Evolutionary conservation across 2,888 invertebrate genomes (phyloP).

Genomic region (Coelinius sp.): DNA sequence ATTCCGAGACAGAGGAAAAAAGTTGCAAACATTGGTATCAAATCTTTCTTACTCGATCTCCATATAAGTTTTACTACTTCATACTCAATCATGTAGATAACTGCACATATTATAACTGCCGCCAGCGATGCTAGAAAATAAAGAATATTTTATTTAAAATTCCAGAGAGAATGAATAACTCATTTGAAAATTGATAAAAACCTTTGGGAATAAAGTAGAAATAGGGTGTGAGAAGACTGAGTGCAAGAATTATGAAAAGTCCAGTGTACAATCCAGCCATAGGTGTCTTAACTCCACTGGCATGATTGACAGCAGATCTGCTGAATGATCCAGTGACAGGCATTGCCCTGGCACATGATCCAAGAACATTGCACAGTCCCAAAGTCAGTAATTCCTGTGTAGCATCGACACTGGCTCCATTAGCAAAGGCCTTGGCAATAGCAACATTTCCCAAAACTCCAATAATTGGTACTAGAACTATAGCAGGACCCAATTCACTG

Average conservation of each 20-base stretch:
- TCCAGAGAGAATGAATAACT: not conserved
- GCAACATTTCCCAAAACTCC: slow-evolving; percentile 95
- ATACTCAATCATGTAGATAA: slow-evolving; percentile 95
- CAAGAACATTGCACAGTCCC: slow-evolving; percentile 87
- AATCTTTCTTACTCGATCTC: slow-evolving; percentile 84
- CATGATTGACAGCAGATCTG: slow-evolving; percentile 93
- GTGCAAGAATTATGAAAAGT: slow-evolving; percentile 83
- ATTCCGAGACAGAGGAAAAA: slow-evolving; percentile 85
- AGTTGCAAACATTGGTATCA: slow-evolving; percentile 86
- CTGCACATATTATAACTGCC: slow-evolving; percentile 95
- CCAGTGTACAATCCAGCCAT: slow-evolving; percentile 90
- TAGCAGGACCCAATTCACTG: slow-evolving; percentile 86
- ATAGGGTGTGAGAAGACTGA: slow-evolving; percentile 89
- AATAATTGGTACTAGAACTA: slow-evolving; percentile 89
- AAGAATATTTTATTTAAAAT: not conserved
- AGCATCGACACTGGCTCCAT: slow-evolving; percentile 86
- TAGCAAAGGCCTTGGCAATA: slow-evolving; percentile 93
- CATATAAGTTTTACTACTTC: slow-evolving; percentile 90
- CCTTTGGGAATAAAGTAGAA: slow-evolving; percentile 90
- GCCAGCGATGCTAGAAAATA: slow-evolving; percentile 79
- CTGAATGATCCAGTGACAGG: slow-evolving; percentile 93
- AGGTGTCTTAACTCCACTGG: slow-evolving; percentile 93
- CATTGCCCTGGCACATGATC: slow-evolving; percentile 91
- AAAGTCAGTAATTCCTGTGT: slow-evolving; percentile 92
- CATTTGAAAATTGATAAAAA: slow-evolving; percentile 28